phyloP scores from a whole-genome alignment of 1,140 invertebrate species.

The Ctenoplectra terminalis region DNA sequence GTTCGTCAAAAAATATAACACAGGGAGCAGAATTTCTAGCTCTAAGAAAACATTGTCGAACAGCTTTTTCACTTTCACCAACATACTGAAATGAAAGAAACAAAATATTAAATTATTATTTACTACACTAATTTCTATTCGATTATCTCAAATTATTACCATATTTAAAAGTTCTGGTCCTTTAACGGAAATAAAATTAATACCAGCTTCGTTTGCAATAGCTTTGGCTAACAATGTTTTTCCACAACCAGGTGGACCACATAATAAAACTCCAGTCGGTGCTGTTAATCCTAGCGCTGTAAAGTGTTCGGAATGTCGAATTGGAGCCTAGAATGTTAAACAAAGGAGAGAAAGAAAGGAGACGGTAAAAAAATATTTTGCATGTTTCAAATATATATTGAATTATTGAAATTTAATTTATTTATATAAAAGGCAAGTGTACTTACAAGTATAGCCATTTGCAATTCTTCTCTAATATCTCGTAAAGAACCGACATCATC shows the following conservation, averaged over 20 bases:
- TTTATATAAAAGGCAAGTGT: conserved; percentile 32
- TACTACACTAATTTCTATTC: not conserved
- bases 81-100: conserved; percentile 90
- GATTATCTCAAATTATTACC: conserved; percentile 82
- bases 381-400: too few relatives aligned
- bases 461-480: conserved; percentile 94
- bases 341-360: too few relatives aligned
- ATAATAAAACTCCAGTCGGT: conserved; percentile 94
- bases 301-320: conserved; percentile 92
- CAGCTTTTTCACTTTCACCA: conserved; percentile 98
- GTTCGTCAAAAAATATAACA: conserved; percentile 99
- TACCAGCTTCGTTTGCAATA: conserved; percentile 97
- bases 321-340: conserved; percentile 88
- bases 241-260: conserved; percentile 97
- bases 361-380: conserved; percentile 4
- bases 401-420: too few relatives aligned
- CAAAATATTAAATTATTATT: not conserved
- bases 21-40: conserved; percentile 98
- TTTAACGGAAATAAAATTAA: conserved; percentile 99
- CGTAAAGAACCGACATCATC: conserved; percentile 97
- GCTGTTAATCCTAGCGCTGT: conserved; percentile 89
- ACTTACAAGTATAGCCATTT: conserved; percentile 93
- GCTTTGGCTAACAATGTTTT: conserved; percentile 97
- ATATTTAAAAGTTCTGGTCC: conserved; percentile 98
- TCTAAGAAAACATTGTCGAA: conserved; percentile 96